These are phyloP conservation scores for Camponotus fellah DNA, from an alignment of 2,888 invertebrate genomes.

Conservation along the genomic window DNA sequence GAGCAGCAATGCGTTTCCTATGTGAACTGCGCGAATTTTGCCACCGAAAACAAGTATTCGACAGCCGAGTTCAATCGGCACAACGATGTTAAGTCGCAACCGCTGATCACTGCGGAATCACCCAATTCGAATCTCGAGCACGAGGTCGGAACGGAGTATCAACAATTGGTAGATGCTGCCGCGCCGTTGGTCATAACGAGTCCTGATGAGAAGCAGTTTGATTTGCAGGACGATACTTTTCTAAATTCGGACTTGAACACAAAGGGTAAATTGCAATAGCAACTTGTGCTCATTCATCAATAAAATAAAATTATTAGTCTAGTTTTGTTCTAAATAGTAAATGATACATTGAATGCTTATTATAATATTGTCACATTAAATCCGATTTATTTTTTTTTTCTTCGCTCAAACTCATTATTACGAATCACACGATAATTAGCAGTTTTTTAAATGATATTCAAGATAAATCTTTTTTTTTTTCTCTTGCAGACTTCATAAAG, in stretches of 20 bases:
- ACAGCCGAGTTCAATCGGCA: conserved; percentile 55
- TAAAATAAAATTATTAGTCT: conserved; percentile 53
- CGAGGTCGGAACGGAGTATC: conserved; percentile 69
- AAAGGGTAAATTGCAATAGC: conserved; percentile 77
- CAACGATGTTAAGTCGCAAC: conserved; percentile 41
- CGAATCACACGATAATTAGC: background rate
- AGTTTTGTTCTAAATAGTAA: conserved; percentile 21
- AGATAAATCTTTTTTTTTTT: conserved; percentile 26
- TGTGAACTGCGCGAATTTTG: conserved; percentile 51
- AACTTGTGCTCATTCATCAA: conserved; percentile 43
- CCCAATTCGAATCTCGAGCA: conserved; percentile 63
- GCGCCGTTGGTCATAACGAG: conserved; percentile 58
- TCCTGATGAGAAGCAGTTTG: conserved; percentile 68
- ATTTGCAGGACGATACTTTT: conserved; percentile 73
- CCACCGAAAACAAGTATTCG: conserved; percentile 44
- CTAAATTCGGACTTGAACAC: conserved; percentile 73
- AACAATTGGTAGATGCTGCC: conserved; percentile 65
- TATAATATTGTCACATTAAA: background rate
- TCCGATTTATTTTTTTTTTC: conserved; percentile 6
- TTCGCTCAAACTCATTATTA: background rate
- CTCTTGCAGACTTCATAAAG: conserved; percentile 79
- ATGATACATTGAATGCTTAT: background rate
- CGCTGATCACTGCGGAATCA: conserved; percentile 56
- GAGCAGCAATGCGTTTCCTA: conserved; percentile 56
- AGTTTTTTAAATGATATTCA: background rate